Base-by-base conservation (phyloP, 1,140 invertebrate species). In the Antheraea mylitta region DNA sequence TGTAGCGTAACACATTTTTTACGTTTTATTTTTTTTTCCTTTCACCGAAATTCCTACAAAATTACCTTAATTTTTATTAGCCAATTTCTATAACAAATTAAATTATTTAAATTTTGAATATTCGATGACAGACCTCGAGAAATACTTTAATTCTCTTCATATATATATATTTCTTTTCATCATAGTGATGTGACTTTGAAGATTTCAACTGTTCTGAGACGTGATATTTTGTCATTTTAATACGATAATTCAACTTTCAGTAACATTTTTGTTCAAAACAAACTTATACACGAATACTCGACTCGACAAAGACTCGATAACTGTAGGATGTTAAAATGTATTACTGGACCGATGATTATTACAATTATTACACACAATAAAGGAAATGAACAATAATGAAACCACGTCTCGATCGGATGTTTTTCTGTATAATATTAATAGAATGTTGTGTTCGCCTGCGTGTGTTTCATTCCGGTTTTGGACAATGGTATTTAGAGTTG, bases 11-110 rank as follows among this genome's bases (percentile, higher is more conserved):
- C 69, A 72, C 75, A 72, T 76, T 77, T 66, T 79, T 73, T 53
- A 42, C 22, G 22, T 30, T 30, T 30, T 30, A 30, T 4, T 30
- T 30, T 30, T 30, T 30, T 6, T 66, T 74, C 72, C 30, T 36
- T 61, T 60, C 18, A 73, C 69, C 72, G 79, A 77, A 78, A 77
- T 60, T 68, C 74, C 84, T 85, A 85, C 79, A 58, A 80, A 80
- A 73, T 67, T 67, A 80, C 72, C 77, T 86, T 85, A 86, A 83
- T 53, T 69, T 77, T 77, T 42, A 10, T 42, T 85, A 85, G 82
- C 85, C 86, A 86, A 86, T 86, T 75, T 82, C 76, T 81, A 79
- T 18, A 75, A 82, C 16, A 88, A 85, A 80, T 77, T 81, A 79
- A 80, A 58, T 66, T 74, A 70, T 76, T 73, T 74, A 70, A 75